Evolutionary conservation across 2,888 invertebrate genomes (phyloP).

Genomic region (Scaptomyza flava): DNA sequence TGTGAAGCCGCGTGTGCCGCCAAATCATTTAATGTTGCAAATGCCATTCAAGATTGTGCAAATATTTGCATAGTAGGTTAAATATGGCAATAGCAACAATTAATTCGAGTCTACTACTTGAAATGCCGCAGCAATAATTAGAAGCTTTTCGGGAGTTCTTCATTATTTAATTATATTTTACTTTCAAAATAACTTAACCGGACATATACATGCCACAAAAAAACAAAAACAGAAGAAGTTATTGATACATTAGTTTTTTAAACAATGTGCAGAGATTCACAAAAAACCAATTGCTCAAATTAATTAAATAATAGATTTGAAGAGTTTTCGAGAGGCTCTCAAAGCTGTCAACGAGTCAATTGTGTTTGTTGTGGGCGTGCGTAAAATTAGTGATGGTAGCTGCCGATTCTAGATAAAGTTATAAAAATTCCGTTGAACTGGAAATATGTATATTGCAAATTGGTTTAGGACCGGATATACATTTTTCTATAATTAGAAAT

Average conservation of each 20-base stretch:
- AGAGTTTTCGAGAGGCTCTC: conserved; percentile 44
- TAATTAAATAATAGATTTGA: conserved; percentile 36
- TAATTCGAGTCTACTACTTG: conserved; percentile 22
- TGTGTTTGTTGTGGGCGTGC: conserved; percentile 45
- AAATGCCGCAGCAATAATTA: too few species aligned
- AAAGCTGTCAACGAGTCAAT: conserved; percentile 48
- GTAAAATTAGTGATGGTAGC: conserved; percentile 39
- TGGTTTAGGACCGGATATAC: neutral
- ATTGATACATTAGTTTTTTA: conserved; percentile 53
- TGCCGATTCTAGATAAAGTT: conserved; percentile 2
- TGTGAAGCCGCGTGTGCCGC: conserved; percentile 35
- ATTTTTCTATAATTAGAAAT: neutral
- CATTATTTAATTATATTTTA: too few species aligned
- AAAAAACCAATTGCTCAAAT: conserved; percentile 8
- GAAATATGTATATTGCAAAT: too few species aligned
- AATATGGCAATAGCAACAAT: conserved; percentile 6
- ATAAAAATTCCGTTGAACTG: too few species aligned
- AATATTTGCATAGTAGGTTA: conserved; percentile 50
- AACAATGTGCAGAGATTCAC: conserved; percentile 13
- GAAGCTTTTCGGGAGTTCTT: too few species aligned
- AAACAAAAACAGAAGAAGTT: conserved; percentile 35
- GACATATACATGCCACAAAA: conserved; percentile 26
- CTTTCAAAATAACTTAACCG: conserved; percentile 11
- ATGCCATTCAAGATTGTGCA: conserved; percentile 45
- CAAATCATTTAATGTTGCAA: conserved; percentile 56